These are phyloP conservation scores for Caenorhabditis sp. DNA, from an alignment of 2,888 invertebrate species.

Conservation along the genomic window DNA sequence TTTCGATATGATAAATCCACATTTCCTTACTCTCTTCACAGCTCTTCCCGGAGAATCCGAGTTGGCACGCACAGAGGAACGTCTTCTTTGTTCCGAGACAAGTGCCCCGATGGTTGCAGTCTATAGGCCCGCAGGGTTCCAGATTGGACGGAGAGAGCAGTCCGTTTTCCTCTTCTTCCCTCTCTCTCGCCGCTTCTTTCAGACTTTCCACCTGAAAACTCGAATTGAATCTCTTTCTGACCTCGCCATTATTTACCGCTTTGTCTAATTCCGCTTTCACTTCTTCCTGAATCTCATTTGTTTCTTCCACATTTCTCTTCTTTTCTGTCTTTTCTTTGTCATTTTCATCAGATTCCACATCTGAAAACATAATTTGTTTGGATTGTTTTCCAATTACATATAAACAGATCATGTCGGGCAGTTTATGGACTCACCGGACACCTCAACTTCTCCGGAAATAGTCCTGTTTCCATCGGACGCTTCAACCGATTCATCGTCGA, in stretches of 20 bases:
- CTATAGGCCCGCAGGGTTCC: conserved; percentile 56
- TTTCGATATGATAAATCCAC: too few relatives aligned
- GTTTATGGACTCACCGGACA: conserved; percentile 32
- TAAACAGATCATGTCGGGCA: too few relatives aligned
- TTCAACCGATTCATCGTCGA: conserved; percentile 30
- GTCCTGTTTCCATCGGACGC: not conserved
- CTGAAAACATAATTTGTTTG: too few relatives aligned
- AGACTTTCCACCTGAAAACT: conserved; percentile 46
- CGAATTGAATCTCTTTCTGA: not conserved
- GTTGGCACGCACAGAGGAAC: conserved; percentile 72
- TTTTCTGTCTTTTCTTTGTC: conserved; percentile 7
- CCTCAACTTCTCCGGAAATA: conserved; percentile 37
- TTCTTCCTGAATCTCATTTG: conserved; percentile 46
- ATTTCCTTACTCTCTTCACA: conserved; percentile 77
- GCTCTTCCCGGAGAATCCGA: conserved; percentile 71
- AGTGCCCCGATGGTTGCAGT: conserved; percentile 73
- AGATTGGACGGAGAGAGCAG: conserved; percentile 24
- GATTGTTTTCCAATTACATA: too few relatives aligned
- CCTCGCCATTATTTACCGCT: conserved; percentile 13
- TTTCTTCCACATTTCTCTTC: conserved; percentile 46
- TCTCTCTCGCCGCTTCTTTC: conserved; percentile 41
- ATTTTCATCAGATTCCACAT: conserved; percentile 13
- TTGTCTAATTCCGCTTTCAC: conserved; percentile 56
- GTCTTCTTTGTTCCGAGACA: conserved; percentile 71
- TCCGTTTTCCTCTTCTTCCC: conserved; percentile 35